Conservation (phyloP, 2,113 vertebrate genomes). For the Psilopsiagon aymara region DNA sequence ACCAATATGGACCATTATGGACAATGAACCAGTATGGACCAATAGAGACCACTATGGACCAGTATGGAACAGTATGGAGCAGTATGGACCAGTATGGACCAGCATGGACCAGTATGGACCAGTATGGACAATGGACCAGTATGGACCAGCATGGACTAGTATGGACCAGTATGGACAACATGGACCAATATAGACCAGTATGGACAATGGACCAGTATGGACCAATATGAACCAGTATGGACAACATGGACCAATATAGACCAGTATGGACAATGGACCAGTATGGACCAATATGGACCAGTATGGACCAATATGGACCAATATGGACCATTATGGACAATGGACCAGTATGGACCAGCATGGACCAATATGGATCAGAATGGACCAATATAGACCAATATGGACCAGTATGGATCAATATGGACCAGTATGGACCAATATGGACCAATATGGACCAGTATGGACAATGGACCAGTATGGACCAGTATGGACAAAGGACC, state of each 20-base stretch:
- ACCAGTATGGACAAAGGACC: accelerated
- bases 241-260: too few species aligned
- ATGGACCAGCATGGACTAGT: too few species aligned
- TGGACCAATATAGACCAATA: too few species aligned
- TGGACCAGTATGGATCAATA: too few species aligned
- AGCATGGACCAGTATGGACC: not conserved
- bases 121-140: too few species aligned
- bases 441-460: not conserved
- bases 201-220: not conserved
- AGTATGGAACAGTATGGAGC: not conserved
- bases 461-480: accelerated
- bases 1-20: too few species aligned
- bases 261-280: too few species aligned
- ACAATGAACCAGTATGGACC: too few species aligned
- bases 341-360: not conserved
- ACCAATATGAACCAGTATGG: too few species aligned
- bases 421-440: not conserved
- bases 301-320: too few species aligned
- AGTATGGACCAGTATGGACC: not conserved
- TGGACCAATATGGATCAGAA: not conserved
- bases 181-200: not conserved
- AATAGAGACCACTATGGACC: too few species aligned
- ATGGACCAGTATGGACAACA: not conserved
- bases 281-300: too few species aligned
- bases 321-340: not conserved